Percentiles rank a stretch among this genome's conserved stretches.
Conservation (phyloP, 2,797 vertebrate species). For the Gadopsis marmoratus region DNA sequence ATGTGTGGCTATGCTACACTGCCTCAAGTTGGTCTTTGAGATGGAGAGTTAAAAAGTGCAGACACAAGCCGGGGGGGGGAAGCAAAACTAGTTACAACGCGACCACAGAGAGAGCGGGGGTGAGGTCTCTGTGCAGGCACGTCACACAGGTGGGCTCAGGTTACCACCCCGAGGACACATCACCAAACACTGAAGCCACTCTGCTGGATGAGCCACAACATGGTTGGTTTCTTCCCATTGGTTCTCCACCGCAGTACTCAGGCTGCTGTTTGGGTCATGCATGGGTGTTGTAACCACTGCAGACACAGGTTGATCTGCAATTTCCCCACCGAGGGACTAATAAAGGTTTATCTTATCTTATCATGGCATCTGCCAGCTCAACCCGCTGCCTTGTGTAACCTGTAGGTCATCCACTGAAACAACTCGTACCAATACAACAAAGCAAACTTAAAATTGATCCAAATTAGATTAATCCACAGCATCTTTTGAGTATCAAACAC, state of each 20-base stretch:
- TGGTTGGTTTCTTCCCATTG: conserved; percentile 6
- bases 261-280: conserved; percentile 2
- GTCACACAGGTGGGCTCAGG: conserved; percentile 65
- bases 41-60: conserved; percentile 31
- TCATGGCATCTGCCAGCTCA: neutral
- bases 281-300: neutral
- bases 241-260: conserved; percentile 3
- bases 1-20: conserved; percentile 38
- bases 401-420: neutral
- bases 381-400: neutral
- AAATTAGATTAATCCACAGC: neutral
- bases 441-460: neutral
- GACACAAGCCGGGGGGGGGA: conserved; percentile 33
- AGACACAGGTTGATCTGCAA: neutral
- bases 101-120: conserved; percentile 12
- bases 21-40: conserved; percentile 40
- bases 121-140: conserved; percentile 55
- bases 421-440: neutral
- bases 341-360: too few species aligned
- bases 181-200: conserved; percentile 37
- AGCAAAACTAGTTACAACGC: conserved; percentile 48
- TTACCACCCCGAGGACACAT: conserved; percentile 66
- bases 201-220: conserved; percentile 14
- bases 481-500: neutral
- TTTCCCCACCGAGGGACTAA: too few species aligned